Conservation (phyloP, 2,797 vertebrate genomes). For the Acropternis orthonyx region DNA sequence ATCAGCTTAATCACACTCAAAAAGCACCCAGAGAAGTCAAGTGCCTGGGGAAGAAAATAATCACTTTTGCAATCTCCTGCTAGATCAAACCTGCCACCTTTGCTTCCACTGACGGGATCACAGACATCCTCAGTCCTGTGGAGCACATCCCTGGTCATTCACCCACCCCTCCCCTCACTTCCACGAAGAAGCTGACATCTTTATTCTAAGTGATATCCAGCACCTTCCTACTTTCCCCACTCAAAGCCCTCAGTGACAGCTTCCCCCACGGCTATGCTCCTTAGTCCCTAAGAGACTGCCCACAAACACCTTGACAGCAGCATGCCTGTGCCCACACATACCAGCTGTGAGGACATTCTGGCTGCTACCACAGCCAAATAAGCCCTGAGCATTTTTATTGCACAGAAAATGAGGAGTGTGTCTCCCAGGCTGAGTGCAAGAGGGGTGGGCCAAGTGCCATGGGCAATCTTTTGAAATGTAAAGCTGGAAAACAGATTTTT, state of each 20-base stretch:
- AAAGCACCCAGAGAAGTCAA: constrained; percentile 15
- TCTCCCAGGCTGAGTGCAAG: not conserved
- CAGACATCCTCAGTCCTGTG: no score
- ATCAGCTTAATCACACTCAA: constrained; percentile 3
- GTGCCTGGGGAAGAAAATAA: not conserved
- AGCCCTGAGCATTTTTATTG: not conserved
- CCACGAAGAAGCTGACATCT: not conserved
- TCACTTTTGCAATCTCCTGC: not conserved
- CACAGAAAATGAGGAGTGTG: not conserved
- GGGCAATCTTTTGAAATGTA: not conserved
- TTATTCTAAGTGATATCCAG: not conserved
- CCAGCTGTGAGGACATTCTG: not conserved
- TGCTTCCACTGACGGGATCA: not conserved
- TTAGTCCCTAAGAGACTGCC: not conserved
- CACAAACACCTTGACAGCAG: not conserved
- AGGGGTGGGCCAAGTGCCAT: not conserved
- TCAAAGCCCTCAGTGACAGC: not conserved
- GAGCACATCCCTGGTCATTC: not conserved
- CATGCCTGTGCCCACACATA: not conserved
- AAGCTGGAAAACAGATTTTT: not conserved
- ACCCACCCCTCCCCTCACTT: not conserved
- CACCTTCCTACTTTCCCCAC: not conserved
- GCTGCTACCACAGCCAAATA: not conserved
- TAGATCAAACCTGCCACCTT: not conserved
- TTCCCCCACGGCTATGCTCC: not conserved